Conservation (phyloP, 2,888 invertebrate genomes). For the Pycnomerus fuliginosus region DNA sequence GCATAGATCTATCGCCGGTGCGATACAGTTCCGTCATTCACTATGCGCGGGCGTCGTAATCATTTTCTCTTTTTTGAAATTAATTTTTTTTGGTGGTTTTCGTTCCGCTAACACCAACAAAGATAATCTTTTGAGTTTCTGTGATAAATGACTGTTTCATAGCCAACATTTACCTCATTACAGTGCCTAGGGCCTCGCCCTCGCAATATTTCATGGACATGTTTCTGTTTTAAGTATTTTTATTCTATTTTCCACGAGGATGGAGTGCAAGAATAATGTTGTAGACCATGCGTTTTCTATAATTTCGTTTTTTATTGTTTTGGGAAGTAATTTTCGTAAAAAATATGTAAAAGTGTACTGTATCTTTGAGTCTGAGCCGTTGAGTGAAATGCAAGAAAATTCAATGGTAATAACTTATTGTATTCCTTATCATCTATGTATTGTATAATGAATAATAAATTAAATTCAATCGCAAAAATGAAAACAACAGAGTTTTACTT, state of each 20-base stretch:
- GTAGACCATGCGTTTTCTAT: conserved; percentile 40
- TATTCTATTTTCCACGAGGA: conserved; percentile 27
- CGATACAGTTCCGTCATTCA: conserved; percentile 77
- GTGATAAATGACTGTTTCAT: conserved; percentile 49
- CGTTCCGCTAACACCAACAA: conserved; percentile 19
- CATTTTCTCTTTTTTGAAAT: conserved; percentile 11
- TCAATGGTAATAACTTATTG: conserved; percentile 47
- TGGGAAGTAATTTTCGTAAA: conserved; percentile 36
- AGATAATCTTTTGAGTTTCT: conserved; percentile 46
- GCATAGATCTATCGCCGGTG: conserved; percentile 46
- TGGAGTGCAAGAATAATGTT: conserved; percentile 32
- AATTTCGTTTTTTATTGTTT: conserved; percentile 34
- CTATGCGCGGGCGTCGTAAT: conserved; percentile 72
- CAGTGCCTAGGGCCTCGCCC: conserved; percentile 51
- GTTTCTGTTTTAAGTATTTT: conserved; percentile 26
- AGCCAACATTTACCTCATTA: conserved; percentile 52
- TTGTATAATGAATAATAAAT: conserved; percentile 29
- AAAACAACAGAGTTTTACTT: too few species aligned
- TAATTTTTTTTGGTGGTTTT: conserved; percentile 12
- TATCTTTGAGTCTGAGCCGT: conserved; percentile 50
- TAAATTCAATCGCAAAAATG: conserved; percentile 20
- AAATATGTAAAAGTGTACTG: conserved; percentile 47
- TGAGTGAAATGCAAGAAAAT: conserved; percentile 27
- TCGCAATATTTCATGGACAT: conserved; percentile 43
- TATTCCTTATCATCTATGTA: conserved; percentile 48